Conservation (phyloP, 2,888 invertebrate species). For the Eupeodes luniger region DNA sequence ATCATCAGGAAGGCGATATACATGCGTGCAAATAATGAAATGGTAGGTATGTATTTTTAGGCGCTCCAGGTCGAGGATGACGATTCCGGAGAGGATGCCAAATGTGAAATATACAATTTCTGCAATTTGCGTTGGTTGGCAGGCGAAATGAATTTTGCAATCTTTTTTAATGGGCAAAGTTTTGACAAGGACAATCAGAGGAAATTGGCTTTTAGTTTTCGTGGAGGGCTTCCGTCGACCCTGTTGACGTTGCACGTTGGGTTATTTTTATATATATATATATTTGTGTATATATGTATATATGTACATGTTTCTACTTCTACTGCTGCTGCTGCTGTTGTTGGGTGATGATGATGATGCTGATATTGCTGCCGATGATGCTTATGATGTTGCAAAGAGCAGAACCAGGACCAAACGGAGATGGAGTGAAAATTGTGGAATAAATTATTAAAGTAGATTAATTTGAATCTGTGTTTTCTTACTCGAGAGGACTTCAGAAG, state of each 20-base stretch:
- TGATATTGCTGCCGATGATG: not conserved
- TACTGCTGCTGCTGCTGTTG: not conserved
- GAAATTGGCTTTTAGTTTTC: conserved; percentile 76
- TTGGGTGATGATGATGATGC: not conserved
- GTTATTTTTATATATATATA: not conserved
- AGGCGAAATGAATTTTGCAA: conserved; percentile 76
- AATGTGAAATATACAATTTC: conserved; percentile 67
- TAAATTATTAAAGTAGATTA: conserved; percentile 74
- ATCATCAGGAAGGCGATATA: not conserved
- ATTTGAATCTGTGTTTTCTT: conserved; percentile 60
- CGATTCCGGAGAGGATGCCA: conserved; percentile 66
- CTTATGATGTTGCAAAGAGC: conserved; percentile 7
- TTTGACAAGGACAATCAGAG: conserved; percentile 77
- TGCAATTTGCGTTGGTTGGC: conserved; percentile 75
- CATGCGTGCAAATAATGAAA: conserved; percentile 71
- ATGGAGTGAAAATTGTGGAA: conserved; percentile 52
- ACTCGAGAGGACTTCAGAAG: not conserved
- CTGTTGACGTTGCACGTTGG: conserved; percentile 58
- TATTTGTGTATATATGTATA: not conserved
- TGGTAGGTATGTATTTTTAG: conserved; percentile 31
- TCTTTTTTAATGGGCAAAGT: conserved; percentile 76
- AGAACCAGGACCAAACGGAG: conserved; percentile 10
- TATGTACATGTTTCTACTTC: not conserved
- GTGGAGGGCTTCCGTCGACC: conserved; percentile 75
- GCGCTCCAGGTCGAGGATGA: conserved; percentile 50